phyloP scores from a whole-genome alignment of 1,140 invertebrate species.

The Forficula auricularia region DNA sequence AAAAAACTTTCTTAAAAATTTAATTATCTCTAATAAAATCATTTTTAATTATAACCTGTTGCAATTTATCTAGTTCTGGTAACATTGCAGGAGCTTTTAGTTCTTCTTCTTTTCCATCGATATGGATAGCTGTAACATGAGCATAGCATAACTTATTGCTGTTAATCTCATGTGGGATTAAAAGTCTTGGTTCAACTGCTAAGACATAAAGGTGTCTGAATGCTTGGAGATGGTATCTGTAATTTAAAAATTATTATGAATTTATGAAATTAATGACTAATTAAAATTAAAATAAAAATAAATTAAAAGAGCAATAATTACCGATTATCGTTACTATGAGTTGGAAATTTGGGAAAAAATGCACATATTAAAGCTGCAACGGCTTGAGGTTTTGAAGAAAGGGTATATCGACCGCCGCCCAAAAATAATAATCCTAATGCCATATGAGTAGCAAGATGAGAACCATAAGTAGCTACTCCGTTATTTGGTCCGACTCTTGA shows the following conservation, averaged over 20 bases:
- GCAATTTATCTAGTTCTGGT: constrained; percentile 59
- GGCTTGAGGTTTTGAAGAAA: constrained; percentile 64
- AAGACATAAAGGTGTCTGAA: constrained; percentile 88
- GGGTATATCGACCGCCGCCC: constrained; percentile 76
- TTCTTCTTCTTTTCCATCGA: constrained; percentile 16
- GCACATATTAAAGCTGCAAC: constrained; percentile 79
- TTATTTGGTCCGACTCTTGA: constrained; percentile 46
- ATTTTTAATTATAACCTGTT: constrained; percentile 14
- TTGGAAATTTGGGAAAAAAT: constrained; percentile 93
- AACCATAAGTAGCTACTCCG: constrained; percentile 66
- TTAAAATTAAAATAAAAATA: background rate
- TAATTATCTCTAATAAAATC: too few relatives aligned
- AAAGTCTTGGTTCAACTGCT: constrained; percentile 70
- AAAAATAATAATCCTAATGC: constrained; percentile 81
- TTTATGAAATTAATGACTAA: background rate
- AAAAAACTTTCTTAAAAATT: too few relatives aligned
- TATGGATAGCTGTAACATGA: constrained; percentile 39
- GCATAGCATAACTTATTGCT: constrained; percentile 62
- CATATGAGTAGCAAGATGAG: constrained; percentile 87
- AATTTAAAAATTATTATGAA: constrained; percentile 14
- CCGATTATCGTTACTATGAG: constrained; percentile 88
- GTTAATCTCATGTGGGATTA: constrained; percentile 73
- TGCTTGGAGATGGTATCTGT: constrained; percentile 83
- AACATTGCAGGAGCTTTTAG: constrained; percentile 64
- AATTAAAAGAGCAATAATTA: constrained; percentile 19